Percentiles rank a stretch among this genome's conserved stretches.
These are phyloP conservation scores for Saccopteryx leptura DNA, from an alignment of 2,113 vertebrate species.

Conservation along the genomic window DNA sequence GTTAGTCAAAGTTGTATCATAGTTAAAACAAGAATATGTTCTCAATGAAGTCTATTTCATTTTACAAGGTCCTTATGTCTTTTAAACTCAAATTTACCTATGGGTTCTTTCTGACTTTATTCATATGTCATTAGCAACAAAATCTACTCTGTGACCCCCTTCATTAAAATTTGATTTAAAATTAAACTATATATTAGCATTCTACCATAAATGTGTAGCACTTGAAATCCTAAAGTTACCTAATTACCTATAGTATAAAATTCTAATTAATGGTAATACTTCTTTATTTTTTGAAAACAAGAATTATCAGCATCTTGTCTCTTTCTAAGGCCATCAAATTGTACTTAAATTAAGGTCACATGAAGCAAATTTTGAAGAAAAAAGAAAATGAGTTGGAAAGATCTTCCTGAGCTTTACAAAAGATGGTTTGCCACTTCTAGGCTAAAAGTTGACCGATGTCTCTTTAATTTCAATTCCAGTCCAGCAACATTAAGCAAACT, in stretches of 20 bases:
- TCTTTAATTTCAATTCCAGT: conserved; percentile 1
- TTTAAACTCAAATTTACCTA: not conserved
- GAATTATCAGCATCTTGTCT: not conserved
- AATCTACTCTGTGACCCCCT: not conserved
- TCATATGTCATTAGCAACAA: not conserved
- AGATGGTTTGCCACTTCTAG: not conserved
- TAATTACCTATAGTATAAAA: not conserved
- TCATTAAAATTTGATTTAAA: not conserved
- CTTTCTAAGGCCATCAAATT: not conserved
- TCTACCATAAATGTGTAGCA: not conserved
- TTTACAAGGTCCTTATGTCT: not conserved
- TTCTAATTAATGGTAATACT: not conserved
- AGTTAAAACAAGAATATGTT: not conserved
- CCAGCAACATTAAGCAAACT: not conserved
- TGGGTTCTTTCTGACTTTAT: not conserved
- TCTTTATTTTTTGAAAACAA: not conserved
- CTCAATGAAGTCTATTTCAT: not conserved
- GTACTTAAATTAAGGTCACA: not conserved
- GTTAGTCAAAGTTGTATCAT: not conserved
- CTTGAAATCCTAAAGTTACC: not conserved
- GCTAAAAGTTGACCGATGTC: not conserved
- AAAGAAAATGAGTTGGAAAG: not conserved
- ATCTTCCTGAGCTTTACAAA: not conserved
- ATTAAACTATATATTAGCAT: not conserved
- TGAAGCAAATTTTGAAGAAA: not conserved